These are phyloP conservation scores for Drosophila pectinifera DNA, from an alignment of 1,140 invertebrate species.

Conservation along the genomic window DNA sequence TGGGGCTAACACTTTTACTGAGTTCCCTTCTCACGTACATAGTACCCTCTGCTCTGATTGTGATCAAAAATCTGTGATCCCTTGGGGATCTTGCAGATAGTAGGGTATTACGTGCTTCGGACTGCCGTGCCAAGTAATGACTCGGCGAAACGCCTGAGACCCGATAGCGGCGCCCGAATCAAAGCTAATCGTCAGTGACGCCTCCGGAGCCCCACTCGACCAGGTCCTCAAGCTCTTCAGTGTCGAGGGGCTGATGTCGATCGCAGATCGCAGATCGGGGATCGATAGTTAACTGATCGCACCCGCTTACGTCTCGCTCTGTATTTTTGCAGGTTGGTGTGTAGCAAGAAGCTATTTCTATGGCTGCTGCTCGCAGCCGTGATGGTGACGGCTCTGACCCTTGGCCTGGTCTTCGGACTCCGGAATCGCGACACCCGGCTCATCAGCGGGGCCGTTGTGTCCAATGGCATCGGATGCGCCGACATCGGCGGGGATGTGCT, in stretches of 20 bases:
- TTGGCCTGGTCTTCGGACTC: slow-evolving; percentile 74
- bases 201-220: slow-evolving; percentile 24
- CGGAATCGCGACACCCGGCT: slow-evolving; percentile 41
- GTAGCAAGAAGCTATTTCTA: slow-evolving; percentile 66
- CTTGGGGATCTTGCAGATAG: not conserved
- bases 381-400: slow-evolving; percentile 62
- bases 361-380: slow-evolving; percentile 63
- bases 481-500: slow-evolving; percentile 86
- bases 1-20: too few relatives aligned
- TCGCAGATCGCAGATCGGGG: not conserved
- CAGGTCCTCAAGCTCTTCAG: slow-evolving; percentile 28
- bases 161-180: slow-evolving; percentile 39
- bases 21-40: too few relatives aligned
- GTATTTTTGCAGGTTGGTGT: slow-evolving; percentile 44
- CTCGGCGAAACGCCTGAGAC: not conserved
- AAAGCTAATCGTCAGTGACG: slow-evolving; percentile 31
- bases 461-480: slow-evolving; percentile 77
- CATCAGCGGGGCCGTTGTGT: slow-evolving; percentile 71
- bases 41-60: not conserved
- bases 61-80: not conserved
- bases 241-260: slow-evolving; percentile 25
- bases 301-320: not conserved
- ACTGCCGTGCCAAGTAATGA: not conserved
- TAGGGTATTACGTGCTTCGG: slow-evolving; percentile 8
- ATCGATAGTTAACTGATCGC: not conserved